Conservation (phyloP, 2,888 invertebrate genomes). For the Ectemnius continuus region DNA sequence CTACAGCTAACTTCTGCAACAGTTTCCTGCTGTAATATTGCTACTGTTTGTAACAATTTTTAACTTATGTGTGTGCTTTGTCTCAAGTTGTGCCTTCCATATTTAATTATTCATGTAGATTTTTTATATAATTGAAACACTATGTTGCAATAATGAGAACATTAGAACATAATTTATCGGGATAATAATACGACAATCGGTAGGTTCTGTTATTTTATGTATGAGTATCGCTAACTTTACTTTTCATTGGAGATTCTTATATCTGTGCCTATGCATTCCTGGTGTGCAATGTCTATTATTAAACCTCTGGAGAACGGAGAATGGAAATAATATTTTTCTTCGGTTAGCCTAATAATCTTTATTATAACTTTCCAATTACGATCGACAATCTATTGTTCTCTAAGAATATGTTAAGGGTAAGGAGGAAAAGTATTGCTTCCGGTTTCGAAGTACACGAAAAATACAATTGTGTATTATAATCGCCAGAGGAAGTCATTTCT, state of each 20-base stretch:
- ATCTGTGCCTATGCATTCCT: constrained; percentile 43
- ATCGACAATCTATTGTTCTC: constrained; percentile 36
- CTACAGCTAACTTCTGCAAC: constrained; percentile 8
- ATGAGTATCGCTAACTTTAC: not conserved
- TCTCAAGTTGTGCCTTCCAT: constrained; percentile 27
- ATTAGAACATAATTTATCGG: constrained; percentile 4
- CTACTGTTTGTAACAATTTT: constrained; percentile 27
- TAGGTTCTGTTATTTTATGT: not conserved
- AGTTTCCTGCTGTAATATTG: constrained; percentile 17
- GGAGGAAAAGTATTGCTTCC: constrained; percentile 16
- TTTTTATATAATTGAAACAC: constrained; percentile 25
- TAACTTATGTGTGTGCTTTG: constrained; percentile 29
- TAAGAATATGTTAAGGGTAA: constrained; percentile 12
- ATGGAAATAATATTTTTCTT: constrained; percentile 20
- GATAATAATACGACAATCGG: not conserved
- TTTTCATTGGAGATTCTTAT: constrained; percentile 27
- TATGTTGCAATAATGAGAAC: constrained; percentile 23
- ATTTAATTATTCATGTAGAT: constrained; percentile 31
- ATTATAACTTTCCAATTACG: constrained; percentile 10
- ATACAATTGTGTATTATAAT: constrained; percentile 7
- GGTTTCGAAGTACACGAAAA: constrained; percentile 19
- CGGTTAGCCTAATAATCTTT: constrained; percentile 8
- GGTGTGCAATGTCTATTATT: constrained; percentile 19
- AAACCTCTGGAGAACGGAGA: constrained; percentile 18
- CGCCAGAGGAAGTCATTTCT: constrained; percentile 1